Evolutionary conservation across 2,888 invertebrate genomes (phyloP).

Genomic region (Mamestra brassicae): DNA sequence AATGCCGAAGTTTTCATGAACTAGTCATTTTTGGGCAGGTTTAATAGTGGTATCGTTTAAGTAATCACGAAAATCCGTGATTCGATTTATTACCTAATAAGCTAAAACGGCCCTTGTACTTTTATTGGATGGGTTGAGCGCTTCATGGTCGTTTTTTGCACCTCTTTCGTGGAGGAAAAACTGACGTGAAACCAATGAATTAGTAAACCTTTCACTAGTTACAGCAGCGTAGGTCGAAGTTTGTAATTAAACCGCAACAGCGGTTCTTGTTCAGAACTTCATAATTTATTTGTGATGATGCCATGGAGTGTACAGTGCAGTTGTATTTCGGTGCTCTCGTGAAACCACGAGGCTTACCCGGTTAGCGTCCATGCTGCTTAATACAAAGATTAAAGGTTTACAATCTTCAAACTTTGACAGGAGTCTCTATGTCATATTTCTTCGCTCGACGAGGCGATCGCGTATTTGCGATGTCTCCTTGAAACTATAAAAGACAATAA

Average conservation of each 20-base stretch:
- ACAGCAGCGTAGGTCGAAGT: constrained; percentile 15
- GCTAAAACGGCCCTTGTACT: constrained; percentile 68
- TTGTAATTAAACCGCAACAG: constrained; percentile 28
- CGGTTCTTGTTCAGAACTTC: constrained; percentile 7
- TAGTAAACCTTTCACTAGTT: constrained; percentile 25
- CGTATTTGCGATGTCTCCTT: constrained; percentile 86
- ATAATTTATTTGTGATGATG: constrained; percentile 38
- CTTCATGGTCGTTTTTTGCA: constrained; percentile 69
- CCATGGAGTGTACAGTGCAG: constrained; percentile 73
- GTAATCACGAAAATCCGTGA: constrained; percentile 73
- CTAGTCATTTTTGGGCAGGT: constrained; percentile 62
- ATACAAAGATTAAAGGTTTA: constrained; percentile 73
- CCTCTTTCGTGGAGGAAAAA: constrained; percentile 54
- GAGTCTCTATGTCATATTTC: constrained; percentile 84
- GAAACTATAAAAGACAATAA: constrained; percentile 88
- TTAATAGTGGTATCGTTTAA: constrained; percentile 65
- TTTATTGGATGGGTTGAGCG: constrained; percentile 66
- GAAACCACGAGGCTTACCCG: constrained; percentile 85
- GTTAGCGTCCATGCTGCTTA: constrained; percentile 82
- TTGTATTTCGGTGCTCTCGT: constrained; percentile 73
- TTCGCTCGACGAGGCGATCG: constrained; percentile 81
- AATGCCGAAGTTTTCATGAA: constrained; percentile 64
- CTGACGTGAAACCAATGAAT: constrained; percentile 38
- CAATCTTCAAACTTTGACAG: constrained; percentile 76
- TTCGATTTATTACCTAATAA: constrained; percentile 79